Percentiles rank a stretch among this genome's conserved stretches.
Conservation (phyloP, 2,888 invertebrate species). For the Rhimphoctona megacephalus region DNA sequence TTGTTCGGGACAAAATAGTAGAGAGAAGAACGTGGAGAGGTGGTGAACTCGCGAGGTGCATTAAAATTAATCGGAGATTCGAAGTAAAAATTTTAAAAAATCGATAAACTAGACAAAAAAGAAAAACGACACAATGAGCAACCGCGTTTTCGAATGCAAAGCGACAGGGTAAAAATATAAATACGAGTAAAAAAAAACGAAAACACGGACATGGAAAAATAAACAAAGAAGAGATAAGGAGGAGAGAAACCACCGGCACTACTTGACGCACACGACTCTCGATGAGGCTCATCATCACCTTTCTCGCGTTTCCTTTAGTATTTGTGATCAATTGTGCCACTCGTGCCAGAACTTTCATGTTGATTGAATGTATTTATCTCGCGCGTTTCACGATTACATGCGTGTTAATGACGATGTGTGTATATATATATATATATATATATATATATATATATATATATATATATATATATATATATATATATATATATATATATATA, state of each 20-base stretch:
- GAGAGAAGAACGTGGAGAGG: constrained; percentile 64
- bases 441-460: constrained; percentile 40
- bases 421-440: constrained; percentile 33
- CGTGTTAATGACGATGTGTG: constrained; percentile 53
- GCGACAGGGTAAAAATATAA: constrained; percentile 64
- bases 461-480: constrained; percentile 42
- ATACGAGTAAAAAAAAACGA: constrained; percentile 36
- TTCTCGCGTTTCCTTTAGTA: constrained; percentile 71
- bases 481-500: constrained; percentile 47
- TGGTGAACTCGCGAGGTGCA: constrained; percentile 52
- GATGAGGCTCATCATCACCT: constrained; percentile 52
- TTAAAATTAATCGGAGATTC: constrained; percentile 27
- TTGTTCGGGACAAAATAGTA: constrained; percentile 67
- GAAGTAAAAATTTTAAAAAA: constrained; percentile 12
- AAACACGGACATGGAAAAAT: constrained; percentile 28
- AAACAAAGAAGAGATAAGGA: constrained; percentile 28
- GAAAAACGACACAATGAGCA: constrained; percentile 24
- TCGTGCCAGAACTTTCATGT: constrained; percentile 76
- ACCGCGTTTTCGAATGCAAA: constrained; percentile 45
- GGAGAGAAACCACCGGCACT: constrained; percentile 18
- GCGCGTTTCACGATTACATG: constrained; percentile 65
- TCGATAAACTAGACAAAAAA: not conserved
- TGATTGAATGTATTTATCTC: constrained; percentile 67
- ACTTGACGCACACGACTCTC: constrained; percentile 51
- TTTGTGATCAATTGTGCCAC: constrained; percentile 83